phyloP scores from a whole-genome alignment of 2,888 invertebrate species.

The Heliconius sara region DNA sequence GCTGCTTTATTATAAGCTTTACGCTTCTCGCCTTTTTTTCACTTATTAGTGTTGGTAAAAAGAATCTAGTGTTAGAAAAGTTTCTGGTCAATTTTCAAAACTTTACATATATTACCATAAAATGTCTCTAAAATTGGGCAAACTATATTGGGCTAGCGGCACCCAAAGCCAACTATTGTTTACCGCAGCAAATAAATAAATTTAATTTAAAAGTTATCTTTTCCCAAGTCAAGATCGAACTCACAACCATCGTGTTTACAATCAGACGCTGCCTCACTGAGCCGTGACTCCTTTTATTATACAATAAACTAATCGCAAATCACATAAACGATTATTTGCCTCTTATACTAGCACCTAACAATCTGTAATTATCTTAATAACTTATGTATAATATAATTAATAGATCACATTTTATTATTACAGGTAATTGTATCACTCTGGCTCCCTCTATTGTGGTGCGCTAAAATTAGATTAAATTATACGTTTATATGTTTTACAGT shows the following conservation, averaged over 20 bases:
- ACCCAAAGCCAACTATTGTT: no score
- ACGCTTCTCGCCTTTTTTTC: no score
- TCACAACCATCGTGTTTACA: not conserved
- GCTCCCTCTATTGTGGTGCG: not conserved
- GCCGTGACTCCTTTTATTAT: not conserved
- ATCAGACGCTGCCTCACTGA: not conserved
- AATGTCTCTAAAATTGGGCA: no score
- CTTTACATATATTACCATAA: not conserved
- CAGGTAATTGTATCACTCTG: constrained; percentile 5
- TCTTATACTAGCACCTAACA: no score
- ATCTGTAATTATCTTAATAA: not conserved
- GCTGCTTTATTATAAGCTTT: no score
- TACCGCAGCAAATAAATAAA: not conserved
- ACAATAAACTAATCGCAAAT: not conserved
- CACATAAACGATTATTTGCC: not conserved
- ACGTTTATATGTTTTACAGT: not conserved
- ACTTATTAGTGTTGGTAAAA: no score
- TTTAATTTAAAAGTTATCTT: not conserved
- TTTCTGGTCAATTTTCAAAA: not conserved
- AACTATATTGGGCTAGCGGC: no score
- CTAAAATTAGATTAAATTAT: not conserved
- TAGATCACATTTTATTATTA: not conserved
- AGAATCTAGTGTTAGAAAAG: no score
- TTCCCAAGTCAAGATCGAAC: not conserved
- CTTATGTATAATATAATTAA: not conserved